phyloP scores from a whole-genome alignment of 2,888 invertebrate genomes.

The Xestoiulus laeticollis region DNA sequence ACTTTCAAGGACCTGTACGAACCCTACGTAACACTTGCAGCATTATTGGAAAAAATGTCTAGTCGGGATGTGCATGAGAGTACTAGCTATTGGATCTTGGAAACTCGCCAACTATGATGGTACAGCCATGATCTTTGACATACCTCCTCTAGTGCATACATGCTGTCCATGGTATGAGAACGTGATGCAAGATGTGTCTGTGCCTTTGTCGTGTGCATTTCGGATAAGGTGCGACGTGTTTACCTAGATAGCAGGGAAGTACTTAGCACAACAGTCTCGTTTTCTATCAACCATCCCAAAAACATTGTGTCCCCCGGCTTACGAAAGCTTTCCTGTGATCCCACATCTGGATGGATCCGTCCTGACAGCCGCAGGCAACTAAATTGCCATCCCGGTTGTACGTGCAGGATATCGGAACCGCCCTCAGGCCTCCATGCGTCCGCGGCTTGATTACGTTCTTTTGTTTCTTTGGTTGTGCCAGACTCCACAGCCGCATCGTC shows the following conservation, averaged over 20 bases:
- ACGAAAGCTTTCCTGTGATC: conserved; percentile 89
- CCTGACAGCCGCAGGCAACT: conserved; percentile 89
- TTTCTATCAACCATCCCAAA: not conserved
- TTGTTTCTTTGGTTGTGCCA: conserved; percentile 81
- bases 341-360: conserved; percentile 98
- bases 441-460: conserved; percentile 85
- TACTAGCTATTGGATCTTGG: too few species aligned
- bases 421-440: conserved; percentile 84
- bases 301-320: conserved; percentile 58
- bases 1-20: too few species aligned
- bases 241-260: conserved; percentile 65
- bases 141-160: conserved; percentile 79
- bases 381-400: conserved; percentile 87
- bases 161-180: conserved; percentile 87
- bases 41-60: too few species aligned
- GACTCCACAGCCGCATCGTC: conserved; percentile 90
- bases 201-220: conserved; percentile 80
- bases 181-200: conserved; percentile 82
- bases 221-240: conserved; percentile 82
- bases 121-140: too few species aligned
- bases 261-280: not conserved
- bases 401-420: conserved; percentile 82
- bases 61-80: too few species aligned
- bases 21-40: too few species aligned
- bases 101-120: too few species aligned